A percentile compares a stretch with the other conserved stretches of the same genome.
These are phyloP conservation scores for Lytechinus variegatus DNA, from an alignment of 35 echinoderm and acorn worm species.

Conservation along the genomic window DNA sequence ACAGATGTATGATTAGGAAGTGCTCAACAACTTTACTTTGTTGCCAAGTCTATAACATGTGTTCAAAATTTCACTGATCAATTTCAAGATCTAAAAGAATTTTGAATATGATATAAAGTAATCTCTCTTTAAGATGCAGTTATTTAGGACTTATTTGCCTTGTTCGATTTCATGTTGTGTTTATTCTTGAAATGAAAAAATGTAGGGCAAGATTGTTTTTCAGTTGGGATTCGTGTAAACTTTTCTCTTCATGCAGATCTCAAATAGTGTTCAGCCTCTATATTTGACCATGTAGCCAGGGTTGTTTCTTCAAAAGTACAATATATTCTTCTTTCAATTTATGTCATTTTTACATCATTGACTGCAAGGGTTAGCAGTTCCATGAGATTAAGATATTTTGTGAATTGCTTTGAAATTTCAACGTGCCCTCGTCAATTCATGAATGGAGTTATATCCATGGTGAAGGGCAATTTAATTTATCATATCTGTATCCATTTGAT, in stretches of 20 bases:
- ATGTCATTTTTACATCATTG: background rate
- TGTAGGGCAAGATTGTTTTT: background rate
- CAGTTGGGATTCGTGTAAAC: background rate
- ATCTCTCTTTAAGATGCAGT: too few species aligned
- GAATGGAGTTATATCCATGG: background rate
- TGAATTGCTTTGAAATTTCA: background rate
- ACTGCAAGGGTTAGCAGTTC: background rate
- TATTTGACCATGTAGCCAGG: background rate
- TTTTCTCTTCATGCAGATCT: background rate
- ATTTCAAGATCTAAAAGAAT: background rate
- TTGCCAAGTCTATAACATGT: background rate
- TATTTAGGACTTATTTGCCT: too few species aligned
- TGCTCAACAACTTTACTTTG: background rate
- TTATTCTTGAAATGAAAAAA: too few species aligned
- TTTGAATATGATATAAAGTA: too few species aligned
- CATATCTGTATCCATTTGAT: too few species aligned
- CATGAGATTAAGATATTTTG: background rate
- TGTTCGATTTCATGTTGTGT: too few species aligned
- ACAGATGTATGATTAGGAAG: background rate
- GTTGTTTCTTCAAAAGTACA: background rate
- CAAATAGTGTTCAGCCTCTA: background rate
- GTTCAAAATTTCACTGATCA: background rate
- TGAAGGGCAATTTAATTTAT: too few species aligned
- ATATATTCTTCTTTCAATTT: slow-evolving; percentile 16
- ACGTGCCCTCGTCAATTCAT: background rate